Percentiles rank a stretch among this genome's conserved stretches.
These are phyloP conservation scores for Zonitis immaculata DNA, from an alignment of 2,888 invertebrate species.

Conservation along the genomic window DNA sequence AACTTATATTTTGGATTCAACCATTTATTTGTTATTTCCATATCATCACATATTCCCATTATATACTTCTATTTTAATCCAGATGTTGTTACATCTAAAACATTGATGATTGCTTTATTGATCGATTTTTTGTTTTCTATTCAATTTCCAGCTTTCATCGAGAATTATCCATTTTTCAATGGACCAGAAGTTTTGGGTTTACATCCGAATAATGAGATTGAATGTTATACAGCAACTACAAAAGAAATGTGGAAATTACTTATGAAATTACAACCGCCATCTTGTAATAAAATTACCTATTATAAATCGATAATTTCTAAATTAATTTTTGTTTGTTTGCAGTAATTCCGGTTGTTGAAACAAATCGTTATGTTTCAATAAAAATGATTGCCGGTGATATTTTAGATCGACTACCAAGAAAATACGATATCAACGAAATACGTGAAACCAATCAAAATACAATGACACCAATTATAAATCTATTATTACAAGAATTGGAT, in stretches of 20 bases:
- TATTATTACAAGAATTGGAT: slow-evolving; percentile 84
- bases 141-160: slow-evolving; percentile 66
- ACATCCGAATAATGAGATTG: slow-evolving; percentile 93
- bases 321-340: background rate
- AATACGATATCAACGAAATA: slow-evolving; percentile 76
- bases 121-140: too few relatives aligned
- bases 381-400: slow-evolving; percentile 75
- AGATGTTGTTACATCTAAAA: too few relatives aligned
- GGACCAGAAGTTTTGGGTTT: slow-evolving; percentile 89
- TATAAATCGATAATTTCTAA: too few relatives aligned
- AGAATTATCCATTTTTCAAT: slow-evolving; percentile 75
- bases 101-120: too few relatives aligned
- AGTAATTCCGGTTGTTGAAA: slow-evolving; percentile 56
- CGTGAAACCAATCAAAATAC: slow-evolving; percentile 74
- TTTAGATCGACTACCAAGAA: slow-evolving; percentile 65
- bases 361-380: slow-evolving; percentile 83
- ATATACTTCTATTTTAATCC: too few relatives aligned
- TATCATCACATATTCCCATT: too few relatives aligned
- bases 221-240: slow-evolving; percentile 84
- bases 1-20: too few relatives aligned
- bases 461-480: slow-evolving; percentile 79
- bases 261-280: slow-evolving; percentile 86
- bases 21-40: too few relatives aligned
- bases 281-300: slow-evolving; percentile 58
- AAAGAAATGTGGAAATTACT: slow-evolving; percentile 82